Conservation (phyloP, 2,888 invertebrate species). For the Sinotaia quadrata region DNA sequence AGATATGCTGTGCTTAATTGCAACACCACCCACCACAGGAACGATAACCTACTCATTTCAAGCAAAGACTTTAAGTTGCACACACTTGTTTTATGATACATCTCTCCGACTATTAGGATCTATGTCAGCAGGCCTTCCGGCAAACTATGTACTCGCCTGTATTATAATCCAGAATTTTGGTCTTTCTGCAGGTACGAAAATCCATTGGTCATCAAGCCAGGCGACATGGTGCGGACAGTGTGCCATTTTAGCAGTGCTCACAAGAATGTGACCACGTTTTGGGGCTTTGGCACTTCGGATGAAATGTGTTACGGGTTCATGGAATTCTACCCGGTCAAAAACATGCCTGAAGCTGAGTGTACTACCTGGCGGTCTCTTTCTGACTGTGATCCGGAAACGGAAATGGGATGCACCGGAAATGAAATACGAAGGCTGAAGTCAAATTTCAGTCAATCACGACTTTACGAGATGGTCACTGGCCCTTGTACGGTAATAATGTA, state of each 20-base stretch:
- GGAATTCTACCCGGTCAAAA: slow-evolving; percentile 22
- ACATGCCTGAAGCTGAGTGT: no score
- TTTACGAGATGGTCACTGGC: not conserved
- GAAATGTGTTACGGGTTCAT: slow-evolving; percentile 34
- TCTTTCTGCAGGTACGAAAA: slow-evolving; percentile 42
- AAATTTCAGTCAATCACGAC: not conserved
- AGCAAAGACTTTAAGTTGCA: no score
- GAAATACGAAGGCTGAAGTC: not conserved
- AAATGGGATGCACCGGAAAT: not conserved
- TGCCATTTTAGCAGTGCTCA: slow-evolving; percentile 14
- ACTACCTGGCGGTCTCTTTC: not conserved
- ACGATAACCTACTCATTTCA: no score
- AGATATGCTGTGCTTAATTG: no score
- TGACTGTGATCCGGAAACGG: not conserved
- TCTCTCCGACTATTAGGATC: no score
- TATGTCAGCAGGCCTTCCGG: no score
- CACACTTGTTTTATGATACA: no score
- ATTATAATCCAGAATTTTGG: no score
- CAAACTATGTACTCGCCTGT: no score
- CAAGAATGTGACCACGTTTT: slow-evolving; percentile 1
- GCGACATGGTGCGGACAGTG: slow-evolving; percentile 18
- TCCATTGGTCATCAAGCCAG: slow-evolving; percentile 17
- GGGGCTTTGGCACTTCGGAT: slow-evolving; percentile 24
- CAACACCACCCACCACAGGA: no score
- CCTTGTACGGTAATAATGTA: not conserved